Evolutionary conservation across 1,140 invertebrate genomes (phyloP).

Genomic region (Drosophila seguyi): DNA sequence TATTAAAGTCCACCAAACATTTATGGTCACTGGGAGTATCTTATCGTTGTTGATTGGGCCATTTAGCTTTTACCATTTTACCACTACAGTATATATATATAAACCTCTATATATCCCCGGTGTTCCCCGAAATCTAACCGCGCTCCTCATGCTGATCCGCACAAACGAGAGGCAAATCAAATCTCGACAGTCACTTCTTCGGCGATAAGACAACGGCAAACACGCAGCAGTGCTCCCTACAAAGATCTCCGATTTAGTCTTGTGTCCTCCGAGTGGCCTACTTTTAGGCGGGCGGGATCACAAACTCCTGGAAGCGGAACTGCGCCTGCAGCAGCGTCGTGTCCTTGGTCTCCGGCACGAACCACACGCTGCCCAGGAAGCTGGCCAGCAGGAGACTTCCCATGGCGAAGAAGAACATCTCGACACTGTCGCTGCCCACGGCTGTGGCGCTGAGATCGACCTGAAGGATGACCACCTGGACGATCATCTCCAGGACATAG

Average conservation of each 20-base stretch:
- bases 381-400: conserved; percentile 52
- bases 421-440: not conserved
- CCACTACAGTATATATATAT: not conserved
- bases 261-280: conserved; percentile 23
- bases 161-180: conserved; percentile 4
- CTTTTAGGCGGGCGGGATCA: conserved; percentile 42
- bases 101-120: not conserved
- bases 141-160: conserved; percentile 33
- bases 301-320: conserved; percentile 64
- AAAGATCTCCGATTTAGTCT: conserved; percentile 20
- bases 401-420: conserved; percentile 50
- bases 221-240: not conserved
- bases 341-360: conserved; percentile 71
- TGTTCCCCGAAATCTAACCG: conserved; percentile 12
- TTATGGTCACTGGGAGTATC: conserved; percentile 9
- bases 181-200: conserved; percentile 22
- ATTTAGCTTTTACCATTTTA: conserved; percentile 15
- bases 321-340: conserved; percentile 67
- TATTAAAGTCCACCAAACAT: conserved; percentile 32
- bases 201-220: conserved; percentile 21
- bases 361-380: conserved; percentile 57
- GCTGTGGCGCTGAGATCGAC: conserved; percentile 21
- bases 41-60: conserved; percentile 30
- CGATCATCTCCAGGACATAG: conserved; percentile 56
- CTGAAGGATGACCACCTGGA: conserved; percentile 53